Evolutionary conservation across 2,797 vertebrate species (phyloP).

Genomic region (Karalla daura): DNA sequence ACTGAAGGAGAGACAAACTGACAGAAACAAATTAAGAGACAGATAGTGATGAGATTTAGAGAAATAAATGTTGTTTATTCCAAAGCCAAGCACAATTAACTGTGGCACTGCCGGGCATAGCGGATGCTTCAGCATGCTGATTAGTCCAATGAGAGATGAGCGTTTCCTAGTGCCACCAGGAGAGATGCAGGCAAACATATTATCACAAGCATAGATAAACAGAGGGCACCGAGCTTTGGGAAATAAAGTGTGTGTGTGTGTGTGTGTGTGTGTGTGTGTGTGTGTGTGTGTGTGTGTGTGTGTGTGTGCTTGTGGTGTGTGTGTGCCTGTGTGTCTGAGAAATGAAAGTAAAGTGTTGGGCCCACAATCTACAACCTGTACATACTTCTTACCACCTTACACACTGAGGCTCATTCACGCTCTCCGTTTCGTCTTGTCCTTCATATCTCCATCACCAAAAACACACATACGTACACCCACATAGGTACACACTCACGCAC

Average conservation of each 20-base stretch:
- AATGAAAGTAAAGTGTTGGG: slow-evolving; percentile 12
- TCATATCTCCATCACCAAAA: slow-evolving; percentile 21
- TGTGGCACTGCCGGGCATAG: slow-evolving; percentile 76
- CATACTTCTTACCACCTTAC: neutral
- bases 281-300: neutral
- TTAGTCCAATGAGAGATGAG: slow-evolving; percentile 81
- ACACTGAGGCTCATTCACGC: neutral
- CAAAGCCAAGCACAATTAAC: slow-evolving; percentile 80
- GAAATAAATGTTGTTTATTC: slow-evolving; percentile 80
- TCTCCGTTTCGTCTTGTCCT: slow-evolving; percentile 6
- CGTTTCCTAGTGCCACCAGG: slow-evolving; percentile 75
- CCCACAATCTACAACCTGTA: no score
- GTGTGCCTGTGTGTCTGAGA: no score
- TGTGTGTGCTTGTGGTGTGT: slow-evolving; percentile 1
- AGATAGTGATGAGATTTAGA: slow-evolving; percentile 68
- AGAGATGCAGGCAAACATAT: slow-evolving; percentile 73
- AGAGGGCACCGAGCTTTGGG: slow-evolving; percentile 57
- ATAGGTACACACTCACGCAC: neutral
- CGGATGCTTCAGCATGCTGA: slow-evolving; percentile 77
- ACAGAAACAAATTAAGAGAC: slow-evolving; percentile 69
- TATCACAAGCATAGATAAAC: slow-evolving; percentile 75
- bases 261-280: slow-evolving; percentile 7
- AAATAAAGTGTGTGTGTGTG: slow-evolving; percentile 28
- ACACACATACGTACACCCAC: slow-evolving; percentile 16
- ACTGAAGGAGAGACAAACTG: no score